A percentile compares a stretch with the other conserved stretches of the same genome.
Evolutionary conservation across 2,888 invertebrate species (phyloP).

Genomic region (Arenicola marina): DNA sequence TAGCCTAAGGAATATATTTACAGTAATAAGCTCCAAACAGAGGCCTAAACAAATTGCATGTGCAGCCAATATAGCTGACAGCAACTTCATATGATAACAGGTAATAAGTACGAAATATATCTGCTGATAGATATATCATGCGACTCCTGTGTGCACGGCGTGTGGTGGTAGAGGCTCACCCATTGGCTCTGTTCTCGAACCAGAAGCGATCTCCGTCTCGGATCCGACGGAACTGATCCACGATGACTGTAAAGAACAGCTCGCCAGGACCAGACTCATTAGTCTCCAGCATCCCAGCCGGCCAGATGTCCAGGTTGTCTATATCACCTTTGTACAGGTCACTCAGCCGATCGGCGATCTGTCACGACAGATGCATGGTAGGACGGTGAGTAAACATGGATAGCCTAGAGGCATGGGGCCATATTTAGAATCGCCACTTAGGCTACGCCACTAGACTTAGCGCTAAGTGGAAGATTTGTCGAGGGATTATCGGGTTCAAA

Average conservation of each 20-base stretch:
- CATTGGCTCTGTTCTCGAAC: slow-evolving; percentile 64
- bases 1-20: slow-evolving; percentile 60
- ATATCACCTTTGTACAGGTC: slow-evolving; percentile 55
- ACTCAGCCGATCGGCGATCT: slow-evolving; percentile 39
- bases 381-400: no score
- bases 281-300: slow-evolving; percentile 67
- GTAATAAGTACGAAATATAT: no score
- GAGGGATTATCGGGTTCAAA: no score
- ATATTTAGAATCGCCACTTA: no score
- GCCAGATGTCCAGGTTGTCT: slow-evolving; percentile 66
- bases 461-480: no score
- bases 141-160: no score
- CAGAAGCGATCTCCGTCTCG: slow-evolving; percentile 68
- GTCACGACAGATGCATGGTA: neutral
- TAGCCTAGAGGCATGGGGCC: no score
- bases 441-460: no score
- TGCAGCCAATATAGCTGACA: neutral
- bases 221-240: slow-evolving; percentile 67
- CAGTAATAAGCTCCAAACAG: no score
- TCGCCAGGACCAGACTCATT: slow-evolving; percentile 66
- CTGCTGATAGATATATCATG: no score
- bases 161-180: slow-evolving; percentile 13
- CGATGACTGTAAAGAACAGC: slow-evolving; percentile 65
- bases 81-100: no score
- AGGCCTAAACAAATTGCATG: no score